phyloP scores from a whole-genome alignment of 2,888 invertebrate genomes.

The Anarsia innoxiella region DNA sequence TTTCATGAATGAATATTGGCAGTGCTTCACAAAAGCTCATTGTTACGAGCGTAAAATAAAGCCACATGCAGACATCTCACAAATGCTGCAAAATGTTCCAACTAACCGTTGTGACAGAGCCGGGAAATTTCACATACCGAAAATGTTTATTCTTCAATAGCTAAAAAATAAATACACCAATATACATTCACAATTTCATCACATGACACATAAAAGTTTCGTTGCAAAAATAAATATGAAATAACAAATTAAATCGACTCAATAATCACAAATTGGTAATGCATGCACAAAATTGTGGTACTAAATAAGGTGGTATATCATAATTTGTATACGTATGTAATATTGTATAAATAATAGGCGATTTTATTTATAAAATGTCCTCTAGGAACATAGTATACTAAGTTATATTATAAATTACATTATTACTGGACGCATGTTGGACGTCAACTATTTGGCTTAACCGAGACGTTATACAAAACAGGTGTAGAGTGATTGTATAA shows the following conservation, averaged over 20 bases:
- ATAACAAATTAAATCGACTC: constrained; percentile 8
- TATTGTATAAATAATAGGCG: no score
- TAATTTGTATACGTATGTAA: no score
- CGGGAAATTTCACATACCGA: constrained; percentile 75
- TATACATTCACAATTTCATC: constrained; percentile 60
- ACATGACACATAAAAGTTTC: constrained; percentile 24
- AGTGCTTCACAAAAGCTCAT: constrained; percentile 25
- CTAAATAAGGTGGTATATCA: no score
- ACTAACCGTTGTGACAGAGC: constrained; percentile 72
- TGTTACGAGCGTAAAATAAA: constrained; percentile 21
- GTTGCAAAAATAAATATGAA: constrained; percentile 20
- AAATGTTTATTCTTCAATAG: constrained; percentile 74
- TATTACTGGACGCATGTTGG: no score
- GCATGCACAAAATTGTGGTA: not conserved
- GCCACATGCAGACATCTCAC: constrained; percentile 64
- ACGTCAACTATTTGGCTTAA: no score
- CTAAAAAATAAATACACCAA: constrained; percentile 73
- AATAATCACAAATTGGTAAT: no score
- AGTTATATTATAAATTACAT: no score
- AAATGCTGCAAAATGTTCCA: constrained; percentile 54
- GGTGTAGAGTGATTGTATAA: no score
- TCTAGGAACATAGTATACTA: no score
- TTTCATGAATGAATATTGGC: constrained; percentile 58
- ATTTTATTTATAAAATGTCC: no score
- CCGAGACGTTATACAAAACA: no score